Evolutionary conservation across 2,113 vertebrate species (phyloP), one percentile per base, ranked within the genome.

Genomic region (Nipponia nippon): DNA sequence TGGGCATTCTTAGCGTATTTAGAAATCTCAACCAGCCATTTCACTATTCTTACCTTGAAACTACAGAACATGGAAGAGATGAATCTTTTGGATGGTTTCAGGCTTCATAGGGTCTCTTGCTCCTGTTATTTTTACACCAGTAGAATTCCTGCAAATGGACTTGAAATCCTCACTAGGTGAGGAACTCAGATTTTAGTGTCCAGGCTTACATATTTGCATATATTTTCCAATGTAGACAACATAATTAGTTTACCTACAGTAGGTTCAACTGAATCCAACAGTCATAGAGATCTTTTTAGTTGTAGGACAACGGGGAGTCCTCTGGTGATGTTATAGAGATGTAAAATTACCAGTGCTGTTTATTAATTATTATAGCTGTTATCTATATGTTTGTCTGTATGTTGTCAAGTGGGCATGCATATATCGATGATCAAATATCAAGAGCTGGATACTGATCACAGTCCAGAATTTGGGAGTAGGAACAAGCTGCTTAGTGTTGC

Each of bases 351-450:
- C 20, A 11, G 34, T 15, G 42, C 14, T 36, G 6, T 21, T 20
- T 49, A 10, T 1, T 9, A 50, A 1, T 13, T 17, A 15, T 22
- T 61, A 0, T 3, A 27, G 21, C 40, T 71, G 42, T 49, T 75
- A 2, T 7, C 46, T 80, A 4, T 20, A 20, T 13, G 22, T 76
- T 69, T 38, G 47, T 13, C 21, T 44, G 34, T 8, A 4, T 2
- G 4, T 7, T 76, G 62, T 53, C 55, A 66, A 22, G 49, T 17
- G 47, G 7, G 7, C 50, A 17, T 2, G 3, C 23, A 11, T 50
- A 1, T 4, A 16, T 1, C 1, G 6, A 2, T 66, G 47, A 13
- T 16, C 22, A 80, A 23, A 34, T 13, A 13, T 9, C 25, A 30
- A 11, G 49, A 58, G 62, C 16, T 83, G 63, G 34, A 10, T 26